Base-by-base conservation (phyloP, 1,140 invertebrate genomes). In the Rhopalosiphum maidis region DNA sequence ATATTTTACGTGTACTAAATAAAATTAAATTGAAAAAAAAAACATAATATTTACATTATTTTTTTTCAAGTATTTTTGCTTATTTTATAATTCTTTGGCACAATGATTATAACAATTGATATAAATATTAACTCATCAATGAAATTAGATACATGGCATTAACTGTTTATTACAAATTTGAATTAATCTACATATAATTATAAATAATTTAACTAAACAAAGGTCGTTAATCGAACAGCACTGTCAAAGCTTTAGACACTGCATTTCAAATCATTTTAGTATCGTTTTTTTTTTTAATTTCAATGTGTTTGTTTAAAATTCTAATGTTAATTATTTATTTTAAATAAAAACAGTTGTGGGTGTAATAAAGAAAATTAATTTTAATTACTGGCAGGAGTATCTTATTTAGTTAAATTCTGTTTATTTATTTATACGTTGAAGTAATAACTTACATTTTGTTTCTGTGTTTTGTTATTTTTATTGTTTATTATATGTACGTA, bases 161-260 rank as follows among this genome's bases (percentile, higher is more conserved):
- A 68, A 90, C 25, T 2, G 55, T 68, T 15, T 30, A 22, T 43
- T 46, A 90, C 23, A 68, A 68, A 90, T 68, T 68, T 90, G 89
- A 90, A 90, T 90, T 90, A 60, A 90, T 90, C n/a, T 60, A 30
- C 89, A 90, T 90, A 68, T 68, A n/a, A 68, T 90, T 90, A 68
- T 48, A 23, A 60, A 25, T 41, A 90, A 43, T 68, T 68, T 30
- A 43, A 68, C 37, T 11, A 68, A 60, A 68, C 41, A 37, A 68
- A 89, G 89, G 89, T 90, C 89, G 54, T 90, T 68, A 90, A 30
- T 90, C 37, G 89, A 90, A 68, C 89, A 41, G 37, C 89, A 68
- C 37, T n/a, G 89, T 15, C 41, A 43, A 90, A 68, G 54, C 89
- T 30, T 18, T 43, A n/a, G 55, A 90, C 89, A n/a, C 54, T 11